Evolutionary conservation across 2,888 invertebrate genomes (phyloP), one percentile per base, ranked within the genome.

Genomic region (Amphipyra tragopoginis): DNA sequence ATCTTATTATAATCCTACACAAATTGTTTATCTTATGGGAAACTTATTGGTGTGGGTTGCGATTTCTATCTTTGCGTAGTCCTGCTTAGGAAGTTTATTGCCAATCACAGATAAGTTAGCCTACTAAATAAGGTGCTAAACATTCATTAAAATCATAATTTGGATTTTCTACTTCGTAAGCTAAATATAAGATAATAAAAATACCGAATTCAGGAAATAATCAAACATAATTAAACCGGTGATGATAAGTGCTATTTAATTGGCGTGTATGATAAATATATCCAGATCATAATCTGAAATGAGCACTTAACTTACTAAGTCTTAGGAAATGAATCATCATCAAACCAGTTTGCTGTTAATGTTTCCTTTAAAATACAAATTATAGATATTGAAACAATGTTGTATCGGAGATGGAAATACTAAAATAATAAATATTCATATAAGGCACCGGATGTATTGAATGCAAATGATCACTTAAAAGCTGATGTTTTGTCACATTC

Each of bases 171-270:
- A 36, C 8, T 11, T 4, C 2, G 0, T 44, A 7, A 7, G 7
- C 29, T 0, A 6, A 45, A 45, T 33, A 13, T 1, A 13, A 3
- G 8, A 29, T 14, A 42, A 61, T 39, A n/a, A 43, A 44, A 55
- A 43, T 29, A 54, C 33, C 40, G 47, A 55, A 72, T 34, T 53
- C 61, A 54, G 62, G 61, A 72, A 72, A 66, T 51, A 57, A 72
- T 70, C 40, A 67, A 47, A 54, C 38, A 58, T 50, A 15, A 53
- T 54, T 47, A 66, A 47, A 34, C 13, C 29, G 36, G 54, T 54
- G 53, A 52, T 54, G 54, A 71, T 67, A 71, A 71, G 67, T 62
- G 67, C 10, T 62, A 54, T 72, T 67, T 67, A 62, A 71, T 67
- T 51, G 45, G 42, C 38, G 42, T 44, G 36, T 36, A 44, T 67